Evolutionary conservation across 2,888 invertebrate species (phyloP).

Genomic region (Itoplectis maculator): DNA sequence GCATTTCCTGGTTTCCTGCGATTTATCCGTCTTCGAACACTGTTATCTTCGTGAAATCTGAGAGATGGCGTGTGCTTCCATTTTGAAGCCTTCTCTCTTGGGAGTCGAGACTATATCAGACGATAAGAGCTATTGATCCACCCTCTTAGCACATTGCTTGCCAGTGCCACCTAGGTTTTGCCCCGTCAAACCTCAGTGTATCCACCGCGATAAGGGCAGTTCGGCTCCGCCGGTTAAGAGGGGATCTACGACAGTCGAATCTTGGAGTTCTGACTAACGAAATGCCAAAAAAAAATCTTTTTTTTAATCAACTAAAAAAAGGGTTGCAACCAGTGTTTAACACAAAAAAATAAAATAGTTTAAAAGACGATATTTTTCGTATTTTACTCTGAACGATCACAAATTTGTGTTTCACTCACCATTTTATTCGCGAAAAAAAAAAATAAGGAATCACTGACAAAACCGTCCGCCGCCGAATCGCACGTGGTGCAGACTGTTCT

Average conservation of each 20-base stretch:
- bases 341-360: too few relatives aligned
- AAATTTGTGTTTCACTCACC: slow-evolving; percentile 5
- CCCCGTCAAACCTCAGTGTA: slow-evolving; percentile 66
- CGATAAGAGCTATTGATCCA: slow-evolving; percentile 78
- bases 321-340: too few relatives aligned
- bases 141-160: slow-evolving; percentile 60
- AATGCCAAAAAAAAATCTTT: too few relatives aligned
- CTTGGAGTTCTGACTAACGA: too few relatives aligned
- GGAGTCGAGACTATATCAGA: slow-evolving; percentile 65
- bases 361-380: too few relatives aligned
- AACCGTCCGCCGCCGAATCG: slow-evolving; percentile 61
- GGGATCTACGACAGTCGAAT: slow-evolving; percentile 66
- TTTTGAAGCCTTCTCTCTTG: slow-evolving; percentile 73
- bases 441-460: slow-evolving; percentile 30
- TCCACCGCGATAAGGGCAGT: slow-evolving; percentile 60
- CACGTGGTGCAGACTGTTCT: slow-evolving; percentile 71
- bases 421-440: slow-evolving; percentile 7
- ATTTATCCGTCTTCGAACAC: not conserved
- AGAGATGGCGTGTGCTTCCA: slow-evolving; percentile 82
- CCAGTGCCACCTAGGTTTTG: slow-evolving; percentile 80
- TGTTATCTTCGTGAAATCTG: slow-evolving; percentile 63
- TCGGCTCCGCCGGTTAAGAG: slow-evolving; percentile 68
- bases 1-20: not conserved
- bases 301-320: too few relatives aligned
- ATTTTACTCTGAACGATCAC: not conserved